phyloP scores from a whole-genome alignment of 2,797 vertebrate species.

The Halcyon badia region DNA sequence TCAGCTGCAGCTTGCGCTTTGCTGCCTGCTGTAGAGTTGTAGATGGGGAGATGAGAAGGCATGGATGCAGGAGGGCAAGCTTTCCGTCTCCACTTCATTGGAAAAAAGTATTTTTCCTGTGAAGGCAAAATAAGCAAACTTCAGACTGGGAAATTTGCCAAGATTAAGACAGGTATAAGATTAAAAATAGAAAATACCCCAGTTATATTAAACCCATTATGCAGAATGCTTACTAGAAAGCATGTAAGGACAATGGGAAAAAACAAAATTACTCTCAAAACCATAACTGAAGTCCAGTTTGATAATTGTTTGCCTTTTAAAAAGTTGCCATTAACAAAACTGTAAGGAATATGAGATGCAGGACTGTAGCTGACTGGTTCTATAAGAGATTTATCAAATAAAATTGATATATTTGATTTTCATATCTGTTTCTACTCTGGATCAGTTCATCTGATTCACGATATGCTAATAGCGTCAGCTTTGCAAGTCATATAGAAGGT shows the following conservation, averaged over 20 bases:
- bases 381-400: neutral
- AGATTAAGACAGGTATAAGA: neutral
- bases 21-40: neutral
- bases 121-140: neutral
- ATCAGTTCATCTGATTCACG: constrained; percentile 40
- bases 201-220: neutral
- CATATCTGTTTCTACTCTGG: neutral
- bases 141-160: neutral
- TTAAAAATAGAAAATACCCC: neutral
- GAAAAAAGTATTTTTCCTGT: neutral
- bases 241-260: neutral
- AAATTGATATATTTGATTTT: constrained; percentile 45
- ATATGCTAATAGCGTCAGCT: constrained; percentile 29
- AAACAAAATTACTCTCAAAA: neutral
- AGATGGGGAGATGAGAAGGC: neutral
- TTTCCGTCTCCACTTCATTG: neutral
- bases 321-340: neutral
- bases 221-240: neutral
- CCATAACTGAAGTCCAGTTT: neutral
- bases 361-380: neutral
- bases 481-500: neutral
- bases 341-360: neutral
- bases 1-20: neutral
- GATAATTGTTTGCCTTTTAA: neutral
- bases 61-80: neutral